phyloP scores from a whole-genome alignment of 2,113 vertebrate species.

The Amphiprion ocellaris region DNA sequence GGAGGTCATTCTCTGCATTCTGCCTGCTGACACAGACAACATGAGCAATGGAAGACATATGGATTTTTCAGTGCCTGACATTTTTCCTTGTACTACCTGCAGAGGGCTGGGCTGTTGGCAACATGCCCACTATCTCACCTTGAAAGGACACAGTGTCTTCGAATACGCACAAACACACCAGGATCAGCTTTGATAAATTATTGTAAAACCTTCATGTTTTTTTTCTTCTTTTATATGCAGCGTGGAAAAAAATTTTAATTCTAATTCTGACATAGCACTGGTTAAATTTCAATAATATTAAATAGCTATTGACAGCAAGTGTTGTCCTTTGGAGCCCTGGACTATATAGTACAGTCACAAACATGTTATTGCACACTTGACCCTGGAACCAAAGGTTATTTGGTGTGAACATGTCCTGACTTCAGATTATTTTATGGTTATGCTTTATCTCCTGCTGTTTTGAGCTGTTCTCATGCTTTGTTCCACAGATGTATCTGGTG shows the following conservation, averaged over 20 bases:
- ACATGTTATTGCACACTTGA: background rate
- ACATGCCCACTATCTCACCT: constrained; percentile 46
- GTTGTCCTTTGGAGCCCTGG: background rate
- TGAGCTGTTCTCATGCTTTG: background rate
- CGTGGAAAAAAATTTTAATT: background rate
- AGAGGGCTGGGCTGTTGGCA: constrained; percentile 30
- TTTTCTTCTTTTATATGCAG: background rate
- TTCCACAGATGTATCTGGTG: background rate
- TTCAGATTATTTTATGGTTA: background rate
- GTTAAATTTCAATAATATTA: background rate
- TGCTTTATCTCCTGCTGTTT: constrained; percentile 14
- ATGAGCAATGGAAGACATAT: constrained; percentile 45
- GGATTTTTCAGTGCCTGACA: constrained; percentile 14
- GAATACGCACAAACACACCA: background rate
- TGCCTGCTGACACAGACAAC: constrained; percentile 32
- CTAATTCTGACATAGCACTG: background rate
- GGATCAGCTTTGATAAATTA: background rate
- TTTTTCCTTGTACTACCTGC: constrained; percentile 30
- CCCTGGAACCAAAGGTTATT: background rate
- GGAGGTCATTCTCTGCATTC: constrained; percentile 33
- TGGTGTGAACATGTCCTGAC: background rate
- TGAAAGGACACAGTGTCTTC: constrained; percentile 42
- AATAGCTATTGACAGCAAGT: background rate
- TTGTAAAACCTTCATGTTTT: no score
- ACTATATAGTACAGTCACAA: background rate